Evolutionary conservation across 2,797 vertebrate genomes (phyloP), one percentile per base, ranked within the genome.

Genomic region (Chelon labrosus): DNA sequence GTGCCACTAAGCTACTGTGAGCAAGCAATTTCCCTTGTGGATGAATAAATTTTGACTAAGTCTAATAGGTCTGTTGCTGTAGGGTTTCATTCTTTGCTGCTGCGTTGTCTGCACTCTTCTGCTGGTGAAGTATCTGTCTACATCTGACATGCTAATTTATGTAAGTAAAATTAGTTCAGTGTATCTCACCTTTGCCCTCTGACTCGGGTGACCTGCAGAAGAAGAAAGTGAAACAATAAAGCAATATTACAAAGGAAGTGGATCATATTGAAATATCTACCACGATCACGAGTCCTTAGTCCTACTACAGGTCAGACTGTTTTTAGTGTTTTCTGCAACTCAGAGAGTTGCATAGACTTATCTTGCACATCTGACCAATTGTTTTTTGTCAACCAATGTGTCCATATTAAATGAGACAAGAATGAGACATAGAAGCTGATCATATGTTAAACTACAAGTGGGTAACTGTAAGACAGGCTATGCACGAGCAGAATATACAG

Each of bases 101-200:
- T 17, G 7, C 14, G 13, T 9, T 42, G 41, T 42, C 4, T 42
- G 9, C 10, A 37, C 10, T 39, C 19, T 35, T 38, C 47, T 22
- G 1, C 46, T 38, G 35, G 5, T 64, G 61, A 5, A 17, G 17
- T 19, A 12, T 46, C 12, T 27, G 11, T 39, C 0, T 27, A 10
- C 14, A 13, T 41, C 25, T 60, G 27, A 13, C 49, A 50, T 57
- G 9, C 9, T 60, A 42, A 70, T 59, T 9, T 73, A 10, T 49
- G 7, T 60, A 66, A 53, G 19, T 44, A 0, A 59, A 59, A 57
- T n/a, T 11, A 31, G 44, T 42, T 69, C 14, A 64, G 10, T 22
- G 16, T 62, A 57, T 77, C 90, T 93, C 78, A 95, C 95, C 93
- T 94, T 92, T 25, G 44, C 59, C 60, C 50, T 85, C 56, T 89